Evolutionary conservation across 2,797 vertebrate genomes (phyloP).

Genomic region (Chelon labrosus): DNA sequence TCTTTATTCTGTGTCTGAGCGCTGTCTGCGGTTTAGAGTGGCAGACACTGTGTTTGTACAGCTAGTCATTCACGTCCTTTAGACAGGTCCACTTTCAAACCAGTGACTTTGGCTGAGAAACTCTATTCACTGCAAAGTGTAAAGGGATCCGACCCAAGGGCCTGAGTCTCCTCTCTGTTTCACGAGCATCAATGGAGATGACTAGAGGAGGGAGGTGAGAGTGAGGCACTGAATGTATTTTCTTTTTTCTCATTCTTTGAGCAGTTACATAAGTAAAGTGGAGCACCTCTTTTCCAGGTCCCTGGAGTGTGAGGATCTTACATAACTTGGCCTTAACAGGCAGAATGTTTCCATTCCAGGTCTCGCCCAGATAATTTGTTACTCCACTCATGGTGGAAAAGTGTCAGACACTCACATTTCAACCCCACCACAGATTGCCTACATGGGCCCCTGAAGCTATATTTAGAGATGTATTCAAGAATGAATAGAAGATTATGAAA

Average conservation of each 20-base stretch:
- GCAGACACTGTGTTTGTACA: conserved; percentile 69
- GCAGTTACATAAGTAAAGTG: conserved; percentile 77
- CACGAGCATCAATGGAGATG: conserved; percentile 65
- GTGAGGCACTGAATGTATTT: conserved; percentile 45
- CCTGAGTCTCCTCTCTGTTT: conserved; percentile 62
- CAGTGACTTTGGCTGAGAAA: conserved; percentile 57
- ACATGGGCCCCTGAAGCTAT: conserved; percentile 56
- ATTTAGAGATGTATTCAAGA: conserved; percentile 66
- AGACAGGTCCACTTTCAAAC: conserved; percentile 66
- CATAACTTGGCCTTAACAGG: conserved; percentile 71
- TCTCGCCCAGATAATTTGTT: conserved; percentile 74
- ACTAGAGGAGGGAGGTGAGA: conserved; percentile 31
- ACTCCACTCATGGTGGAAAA: conserved; percentile 66
- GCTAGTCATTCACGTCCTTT: conserved; percentile 73
- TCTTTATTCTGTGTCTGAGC: conserved; percentile 49
- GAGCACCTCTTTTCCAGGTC: conserved; percentile 72
- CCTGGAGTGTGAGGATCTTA: conserved; percentile 67
- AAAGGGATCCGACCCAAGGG: conserved; percentile 77
- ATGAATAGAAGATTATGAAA: conserved; percentile 35
- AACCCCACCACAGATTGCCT: conserved; percentile 54
- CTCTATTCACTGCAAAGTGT: conserved; percentile 58
- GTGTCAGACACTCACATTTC: conserved; percentile 62
- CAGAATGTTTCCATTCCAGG: conserved; percentile 77
- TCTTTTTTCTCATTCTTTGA: conserved; percentile 49
- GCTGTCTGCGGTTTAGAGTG: conserved; percentile 61